Evolutionary conservation across 2,113 vertebrate species (phyloP).

Genomic region (Stictonetta naevosa): DNA sequence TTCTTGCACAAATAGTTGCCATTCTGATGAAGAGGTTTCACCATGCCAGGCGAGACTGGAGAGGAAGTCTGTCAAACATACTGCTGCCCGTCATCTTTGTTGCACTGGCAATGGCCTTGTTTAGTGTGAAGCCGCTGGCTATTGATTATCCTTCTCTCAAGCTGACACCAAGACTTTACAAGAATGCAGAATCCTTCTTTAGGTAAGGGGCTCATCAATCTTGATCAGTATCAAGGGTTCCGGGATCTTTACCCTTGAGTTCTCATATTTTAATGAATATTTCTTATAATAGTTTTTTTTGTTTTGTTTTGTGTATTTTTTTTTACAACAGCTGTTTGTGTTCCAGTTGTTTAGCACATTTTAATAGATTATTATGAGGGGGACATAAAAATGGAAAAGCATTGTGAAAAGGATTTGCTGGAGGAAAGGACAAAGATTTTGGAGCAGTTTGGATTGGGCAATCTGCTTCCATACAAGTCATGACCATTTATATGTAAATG

Average conservation of each 20-base stretch:
- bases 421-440: not conserved
- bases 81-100: slow-evolving; percentile 76
- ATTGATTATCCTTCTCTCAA: slow-evolving; percentile 68
- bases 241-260: not conserved
- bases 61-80: slow-evolving; percentile 1
- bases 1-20: slow-evolving; percentile 38
- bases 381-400: not conserved
- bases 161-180: slow-evolving; percentile 64
- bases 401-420: not conserved
- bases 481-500: not conserved
- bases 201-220: slow-evolving; percentile 50
- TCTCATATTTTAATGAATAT: not conserved
- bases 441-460: not conserved
- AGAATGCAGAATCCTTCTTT: slow-evolving; percentile 66
- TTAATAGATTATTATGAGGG: not conserved
- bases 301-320: not conserved
- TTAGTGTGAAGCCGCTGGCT: slow-evolving; percentile 71
- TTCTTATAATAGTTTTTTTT: not conserved
- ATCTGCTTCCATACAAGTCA: not conserved
- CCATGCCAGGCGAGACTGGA: slow-evolving; percentile 59
- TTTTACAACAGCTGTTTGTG: not conserved
- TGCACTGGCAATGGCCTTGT: slow-evolving; percentile 79
- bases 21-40: slow-evolving; percentile 67
- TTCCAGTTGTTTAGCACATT: not conserved
- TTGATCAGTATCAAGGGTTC: not conserved